Percentiles rank a stretch among this genome's conserved stretches.
Evolutionary conservation across 2,888 invertebrate species (phyloP).

Genomic region (Emmelina monodactyla): DNA sequence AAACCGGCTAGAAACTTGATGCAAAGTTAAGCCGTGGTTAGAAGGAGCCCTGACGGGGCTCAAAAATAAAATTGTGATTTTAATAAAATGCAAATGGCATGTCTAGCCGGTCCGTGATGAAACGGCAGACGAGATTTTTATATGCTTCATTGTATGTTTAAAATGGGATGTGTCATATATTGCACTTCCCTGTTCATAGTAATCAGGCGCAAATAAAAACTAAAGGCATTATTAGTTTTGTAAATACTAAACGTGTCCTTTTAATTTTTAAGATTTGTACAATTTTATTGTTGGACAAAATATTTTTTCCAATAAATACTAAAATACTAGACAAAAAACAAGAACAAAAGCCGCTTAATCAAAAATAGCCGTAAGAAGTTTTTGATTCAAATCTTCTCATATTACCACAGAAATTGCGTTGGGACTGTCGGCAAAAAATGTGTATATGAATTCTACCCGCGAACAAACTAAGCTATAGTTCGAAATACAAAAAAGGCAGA

Average conservation of each 20-base stretch:
- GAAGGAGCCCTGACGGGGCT: conserved; percentile 19
- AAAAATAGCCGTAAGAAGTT: too few species aligned
- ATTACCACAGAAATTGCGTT: conserved; percentile 1
- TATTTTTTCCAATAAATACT: too few species aligned
- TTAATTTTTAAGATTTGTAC: too few species aligned
- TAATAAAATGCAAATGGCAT: conserved; percentile 60
- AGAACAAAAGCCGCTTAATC: too few species aligned
- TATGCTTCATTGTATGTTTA: neutral
- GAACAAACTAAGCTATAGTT: too few species aligned
- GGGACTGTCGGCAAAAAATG: conserved; percentile 1
- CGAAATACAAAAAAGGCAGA: too few species aligned
- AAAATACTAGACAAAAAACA: too few species aligned
- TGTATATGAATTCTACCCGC: conserved; percentile 2
- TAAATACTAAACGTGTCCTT: too few species aligned
- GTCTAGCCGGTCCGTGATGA: conserved; percentile 29
- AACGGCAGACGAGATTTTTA: conserved; percentile 19
- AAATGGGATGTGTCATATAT: neutral
- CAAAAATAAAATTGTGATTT: conserved; percentile 55
- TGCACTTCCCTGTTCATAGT: neutral
- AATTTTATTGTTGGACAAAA: too few species aligned
- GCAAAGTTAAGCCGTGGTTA: neutral
- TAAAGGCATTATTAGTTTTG: too few species aligned
- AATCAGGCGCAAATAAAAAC: too few species aligned
- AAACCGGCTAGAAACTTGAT: neutral
- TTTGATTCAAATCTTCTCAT: too few species aligned